Base-by-base conservation (phyloP, 2,888 invertebrate species). In the Zele albiditarsus region DNA sequence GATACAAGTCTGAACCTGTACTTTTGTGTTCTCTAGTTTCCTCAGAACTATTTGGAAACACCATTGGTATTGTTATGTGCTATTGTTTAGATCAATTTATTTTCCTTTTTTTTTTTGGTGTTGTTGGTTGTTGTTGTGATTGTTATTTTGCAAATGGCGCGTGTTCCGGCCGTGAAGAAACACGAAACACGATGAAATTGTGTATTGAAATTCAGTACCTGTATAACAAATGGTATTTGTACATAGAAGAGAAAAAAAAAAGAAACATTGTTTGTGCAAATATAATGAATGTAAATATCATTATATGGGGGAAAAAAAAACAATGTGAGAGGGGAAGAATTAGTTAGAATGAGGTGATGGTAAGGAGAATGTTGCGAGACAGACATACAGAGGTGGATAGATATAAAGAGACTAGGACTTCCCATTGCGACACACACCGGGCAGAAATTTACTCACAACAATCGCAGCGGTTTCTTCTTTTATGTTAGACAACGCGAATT, bases 341-440 rank as follows among this genome's bases (percentile, higher is more conserved):
- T 25, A 38, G 38, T 14, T 10, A 4, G n/a, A 31, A 28, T 4
- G 62, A 20, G 14, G 25, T 25, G 58, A 1, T 14, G 16, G 20
- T 68, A 38, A 23, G 31, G 66, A 66, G 58, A 28, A 28, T 28
- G 33, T 60, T 75, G 85, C 85, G 83, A 86, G 53, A 53, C 53
- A 53, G 53, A 53, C 46, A 46, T 4, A 46, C n/a, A 53, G 53
- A 20, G 20, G 20, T 53, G 20, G n/a, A 38, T 53, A 20, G 53
- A 46, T 42, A 42, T 42, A 42, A 42, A 42, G 74, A 76, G 86
- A 87, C 84, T 83, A 87, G 53, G 84, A 89, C 88, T 89, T 89
- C 89, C 88, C 86, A 89, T 89, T 89, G 86, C 88, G 84, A 88
- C 87, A 88, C n/a, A 53, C n/a, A 20, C 20, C n/a, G 23, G 23